phyloP scores from a whole-genome alignment of 2,113 vertebrate genomes.

The Cariama cristata region DNA sequence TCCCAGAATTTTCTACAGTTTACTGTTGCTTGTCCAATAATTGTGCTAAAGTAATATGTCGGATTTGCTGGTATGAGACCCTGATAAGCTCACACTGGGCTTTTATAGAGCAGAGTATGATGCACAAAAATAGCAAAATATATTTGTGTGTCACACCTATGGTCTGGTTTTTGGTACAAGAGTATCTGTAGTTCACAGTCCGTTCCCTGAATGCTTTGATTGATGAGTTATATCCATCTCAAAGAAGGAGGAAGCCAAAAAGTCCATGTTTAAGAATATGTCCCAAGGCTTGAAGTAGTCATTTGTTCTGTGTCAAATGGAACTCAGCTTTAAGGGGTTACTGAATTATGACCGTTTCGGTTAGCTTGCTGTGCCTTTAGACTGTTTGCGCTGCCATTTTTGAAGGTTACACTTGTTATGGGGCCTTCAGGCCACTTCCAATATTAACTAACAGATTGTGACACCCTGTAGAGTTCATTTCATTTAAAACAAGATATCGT shows the following conservation, averaged over 20 bases:
- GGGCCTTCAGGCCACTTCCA: constrained; percentile 27
- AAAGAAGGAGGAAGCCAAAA: neutral
- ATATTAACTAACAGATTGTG: constrained; percentile 44
- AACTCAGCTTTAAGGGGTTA: neutral
- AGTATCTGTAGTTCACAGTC: neutral
- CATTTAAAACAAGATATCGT: neutral
- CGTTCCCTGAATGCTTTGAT: neutral
- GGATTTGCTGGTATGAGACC: accelerated
- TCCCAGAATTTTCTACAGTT: neutral
- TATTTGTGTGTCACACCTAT: neutral
- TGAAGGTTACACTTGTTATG: constrained; percentile 45
- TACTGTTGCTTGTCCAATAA: neutral
- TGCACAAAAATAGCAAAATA: neutral
- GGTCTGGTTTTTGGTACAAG: neutral
- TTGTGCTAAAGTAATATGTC: neutral
- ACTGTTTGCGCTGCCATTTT: constrained; percentile 7
- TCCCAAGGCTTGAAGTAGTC: neutral
- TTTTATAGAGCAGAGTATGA: neutral
- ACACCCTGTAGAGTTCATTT: constrained; percentile 14
- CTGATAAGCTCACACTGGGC: neutral
- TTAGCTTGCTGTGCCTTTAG: neutral
- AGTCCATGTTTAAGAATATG: neutral
- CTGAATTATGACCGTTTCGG: constrained; percentile 3
- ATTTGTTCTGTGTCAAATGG: neutral
- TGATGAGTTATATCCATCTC: neutral